Base-by-base conservation (phyloP, 2,888 invertebrate species). In the Pocota personata region DNA sequence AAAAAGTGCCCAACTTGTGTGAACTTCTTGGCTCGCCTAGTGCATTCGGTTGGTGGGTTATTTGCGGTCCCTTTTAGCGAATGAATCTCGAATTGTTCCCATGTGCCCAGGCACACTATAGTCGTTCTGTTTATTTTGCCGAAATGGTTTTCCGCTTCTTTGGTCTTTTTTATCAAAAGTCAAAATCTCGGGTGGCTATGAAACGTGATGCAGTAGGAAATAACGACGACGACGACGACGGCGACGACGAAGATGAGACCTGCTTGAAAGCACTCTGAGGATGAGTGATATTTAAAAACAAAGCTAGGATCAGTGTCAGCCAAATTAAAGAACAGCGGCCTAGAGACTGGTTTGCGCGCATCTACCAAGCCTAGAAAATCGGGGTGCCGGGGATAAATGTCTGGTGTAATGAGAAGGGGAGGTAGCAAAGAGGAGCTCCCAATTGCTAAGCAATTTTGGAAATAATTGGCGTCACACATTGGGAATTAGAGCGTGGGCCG, bases 181-280 rank as follows among this genome's bases (percentile, higher is more conserved):
- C 86, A 86, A 86, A 76, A 86, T 86, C 86, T 86, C 86, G 86
- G 86, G 71, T 88, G 87, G 88, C 84, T 78, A 87, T 75, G 89
- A 91, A 86, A 91, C 91, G 91, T 91, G 91, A 91, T 90, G 91
- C 91, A 90, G 91, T 90, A 91, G 91, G 89, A 90, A 90, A 90
- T 89, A 90, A 90, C 89, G 89, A 89, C 88, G 89, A 89, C 88
- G 90, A 88, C 76, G 82, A 82, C 73, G 60, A n/a, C 48, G 35
- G 43, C 80, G 60, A 71, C 64, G 62, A 48, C 50, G 86, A 82
- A 86, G 86, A 86, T 86, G 86, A 86, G 86, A 86, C 86, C 86
- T 86, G 86, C 86, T 86, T 72, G 46, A 57, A 48, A 73, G 76
- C 52, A 60, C 71, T 80, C 76, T 46, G 66, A 76, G 86, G 86